Base-by-base conservation (phyloP, 2,113 vertebrate species). In the Triplophysa rosa region DNA sequence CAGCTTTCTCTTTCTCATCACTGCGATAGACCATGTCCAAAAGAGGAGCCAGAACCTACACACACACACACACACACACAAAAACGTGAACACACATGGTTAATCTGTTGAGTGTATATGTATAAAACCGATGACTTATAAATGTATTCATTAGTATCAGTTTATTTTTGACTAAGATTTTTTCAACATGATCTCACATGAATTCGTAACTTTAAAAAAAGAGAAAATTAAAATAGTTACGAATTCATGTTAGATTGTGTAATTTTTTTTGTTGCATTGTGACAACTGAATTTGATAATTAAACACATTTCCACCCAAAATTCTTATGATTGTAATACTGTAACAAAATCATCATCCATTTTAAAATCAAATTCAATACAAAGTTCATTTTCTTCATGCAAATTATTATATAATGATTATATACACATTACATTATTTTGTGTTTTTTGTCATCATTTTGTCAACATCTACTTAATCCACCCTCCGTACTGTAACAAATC, bases 11-110 rank as follows among this genome's bases (percentile, higher is more conserved):
- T 83, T 99, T 99, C 90, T 99, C 98, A 0, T 99, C 97, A 0
- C 98, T 99, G 61, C 96, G 94, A 79, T 96, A 99, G 1, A 99
- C 95, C 96, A 99, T 93, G 88, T 99, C 98, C 88, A 99, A 89
- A 67, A 99, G 95, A 1, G 94, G 94, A 12, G 98, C 96, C 88
- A 99, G 88, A 10, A 97, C 91, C 98, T 99, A 42, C 11, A 61
- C 42, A 47, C 33, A 37, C 33, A 37, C 26, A 56, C 78, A 63
- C n/a, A n/a, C n/a, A n/a, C n/a, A n/a, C n/a, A n/a, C n/a, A 42
- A 42, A 21, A 65, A 26, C 12, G 63, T 45, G 54, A 4, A 77
- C 14, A 54, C 52, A 70, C 37, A n/a, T 6, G 42, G 40, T 21
- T 67, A 11, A 45, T 66, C 11, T 45, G 24, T 45, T 40, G 65